These are phyloP conservation scores for Protobothrops flavoviridis DNA, from an alignment of 2,113 vertebrate species.

Conservation along the genomic window DNA sequence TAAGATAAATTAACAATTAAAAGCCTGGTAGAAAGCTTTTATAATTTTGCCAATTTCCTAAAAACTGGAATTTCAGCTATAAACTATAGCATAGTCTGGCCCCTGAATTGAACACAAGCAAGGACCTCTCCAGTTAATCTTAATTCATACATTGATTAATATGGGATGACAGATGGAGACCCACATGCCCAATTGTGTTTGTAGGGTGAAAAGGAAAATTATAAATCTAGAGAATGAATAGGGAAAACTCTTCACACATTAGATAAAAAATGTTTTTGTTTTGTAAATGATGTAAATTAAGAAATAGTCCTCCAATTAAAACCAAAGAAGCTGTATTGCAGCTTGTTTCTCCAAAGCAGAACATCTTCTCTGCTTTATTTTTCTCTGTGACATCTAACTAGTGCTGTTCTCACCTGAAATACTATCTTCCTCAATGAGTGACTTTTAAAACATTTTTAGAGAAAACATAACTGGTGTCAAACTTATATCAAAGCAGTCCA, in stretches of 20 bases:
- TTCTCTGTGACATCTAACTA: background rate
- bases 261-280: background rate
- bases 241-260: background rate
- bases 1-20: background rate
- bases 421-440: background rate
- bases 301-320: background rate
- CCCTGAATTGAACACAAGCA: background rate
- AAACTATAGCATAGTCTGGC: background rate
- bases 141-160: background rate
- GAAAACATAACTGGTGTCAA: background rate
- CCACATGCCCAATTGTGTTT: background rate
- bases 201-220: background rate
- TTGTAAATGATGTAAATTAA: background rate
- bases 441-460: background rate
- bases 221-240: background rate
- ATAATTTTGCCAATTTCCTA: background rate
- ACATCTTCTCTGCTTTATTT: background rate
- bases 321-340: background rate
- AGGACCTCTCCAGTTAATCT: background rate
- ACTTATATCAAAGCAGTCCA: background rate
- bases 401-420: background rate
- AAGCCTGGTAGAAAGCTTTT: background rate
- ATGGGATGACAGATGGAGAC: background rate
- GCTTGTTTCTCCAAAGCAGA: background rate
- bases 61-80: background rate